A percentile compares a stretch with the other conserved stretches of the same genome.
These are phyloP conservation scores for Rhea americana DNA, from an alignment of 2,113 vertebrate species.

Conservation along the genomic window DNA sequence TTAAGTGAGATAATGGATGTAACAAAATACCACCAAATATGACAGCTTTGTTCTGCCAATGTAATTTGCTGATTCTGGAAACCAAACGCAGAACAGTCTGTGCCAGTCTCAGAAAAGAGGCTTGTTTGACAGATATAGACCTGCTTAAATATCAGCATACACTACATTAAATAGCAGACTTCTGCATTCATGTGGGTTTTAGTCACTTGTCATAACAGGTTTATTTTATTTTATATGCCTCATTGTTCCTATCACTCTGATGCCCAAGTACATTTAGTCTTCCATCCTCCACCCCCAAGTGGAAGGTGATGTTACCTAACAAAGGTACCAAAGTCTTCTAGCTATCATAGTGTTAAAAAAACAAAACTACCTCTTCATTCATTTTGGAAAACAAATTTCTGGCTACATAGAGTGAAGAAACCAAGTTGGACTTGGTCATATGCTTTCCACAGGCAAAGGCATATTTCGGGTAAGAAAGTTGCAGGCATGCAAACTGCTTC, in stretches of 20 bases:
- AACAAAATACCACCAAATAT: conserved; percentile 76
- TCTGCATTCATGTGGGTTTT: conserved; percentile 48
- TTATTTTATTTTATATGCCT: conserved; percentile 46
- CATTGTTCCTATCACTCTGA: conserved; percentile 48
- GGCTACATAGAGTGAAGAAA: neutral
- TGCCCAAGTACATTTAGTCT: conserved; percentile 15
- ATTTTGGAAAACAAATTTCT: neutral
- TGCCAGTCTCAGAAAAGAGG: conserved; percentile 66
- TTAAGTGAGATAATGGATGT: conserved; percentile 79
- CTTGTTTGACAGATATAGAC: conserved; percentile 66
- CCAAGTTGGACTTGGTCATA: fast-evolving
- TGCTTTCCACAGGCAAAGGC: neutral
- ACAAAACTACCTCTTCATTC: neutral
- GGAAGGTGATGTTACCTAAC: neutral
- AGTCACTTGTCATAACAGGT: conserved; percentile 53
- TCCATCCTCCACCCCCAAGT: neutral
- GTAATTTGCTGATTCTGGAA: conserved; percentile 75
- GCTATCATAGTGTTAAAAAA: conserved; percentile 20
- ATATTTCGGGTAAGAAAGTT: neutral
- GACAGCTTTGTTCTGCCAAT: conserved; percentile 78
- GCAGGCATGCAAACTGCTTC: neutral
- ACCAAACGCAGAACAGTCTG: conserved; percentile 68
- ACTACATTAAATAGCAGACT: conserved; percentile 55
- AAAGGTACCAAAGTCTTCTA: neutral
- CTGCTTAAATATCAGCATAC: conserved; percentile 59